Percentiles rank a stretch among this genome's conserved stretches.
Conservation (phyloP, 2,113 vertebrate genomes). For the Motacilla alba region DNA sequence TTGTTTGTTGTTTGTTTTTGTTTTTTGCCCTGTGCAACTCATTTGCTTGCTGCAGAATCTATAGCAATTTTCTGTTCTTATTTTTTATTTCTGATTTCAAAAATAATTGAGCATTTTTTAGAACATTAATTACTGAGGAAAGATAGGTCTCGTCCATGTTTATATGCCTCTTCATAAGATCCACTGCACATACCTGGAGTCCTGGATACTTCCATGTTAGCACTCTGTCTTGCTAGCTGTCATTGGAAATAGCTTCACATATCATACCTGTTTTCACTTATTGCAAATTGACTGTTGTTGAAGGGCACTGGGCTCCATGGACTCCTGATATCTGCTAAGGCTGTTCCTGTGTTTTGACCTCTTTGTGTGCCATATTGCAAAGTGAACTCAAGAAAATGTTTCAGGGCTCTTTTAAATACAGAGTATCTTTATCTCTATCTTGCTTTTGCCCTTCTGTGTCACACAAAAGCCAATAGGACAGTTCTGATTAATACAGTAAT, state of each 20-base stretch:
- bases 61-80: background rate
- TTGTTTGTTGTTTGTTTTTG: too few species aligned
- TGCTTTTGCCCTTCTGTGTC: slow-evolving; percentile 71
- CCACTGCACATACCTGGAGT: background rate
- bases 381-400: background rate
- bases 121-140: background rate
- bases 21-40: background rate
- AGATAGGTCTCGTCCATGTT: background rate
- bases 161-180: background rate
- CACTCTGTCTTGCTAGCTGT: background rate
- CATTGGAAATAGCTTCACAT: background rate
- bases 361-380: background rate
- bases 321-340: background rate
- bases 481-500: slow-evolving; percentile 80
- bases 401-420: background rate
- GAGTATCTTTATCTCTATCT: slow-evolving; percentile 58
- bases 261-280: background rate
- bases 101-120: fast-evolving
- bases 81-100: background rate
- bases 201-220: background rate
- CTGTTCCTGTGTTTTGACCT: background rate
- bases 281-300: background rate
- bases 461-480: slow-evolving; percentile 68
- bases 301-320: background rate
- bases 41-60: background rate